Evolutionary conservation across 2,888 invertebrate species (phyloP).

Genomic region (Tuta absoluta): DNA sequence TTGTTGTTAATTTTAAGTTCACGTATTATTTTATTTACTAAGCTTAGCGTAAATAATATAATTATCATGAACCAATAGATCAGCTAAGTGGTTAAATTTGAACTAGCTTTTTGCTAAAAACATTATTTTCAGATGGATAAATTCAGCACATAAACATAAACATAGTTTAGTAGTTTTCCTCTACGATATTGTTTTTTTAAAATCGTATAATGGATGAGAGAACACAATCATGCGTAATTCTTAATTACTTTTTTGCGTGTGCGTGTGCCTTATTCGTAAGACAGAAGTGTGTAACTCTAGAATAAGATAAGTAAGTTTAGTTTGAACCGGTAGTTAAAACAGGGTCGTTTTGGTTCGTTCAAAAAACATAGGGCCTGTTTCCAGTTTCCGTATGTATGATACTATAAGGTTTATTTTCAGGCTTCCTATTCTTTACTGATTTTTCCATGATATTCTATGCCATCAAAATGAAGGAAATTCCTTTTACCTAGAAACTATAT

Average conservation of each 20-base stretch:
- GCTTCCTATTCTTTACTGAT: background rate
- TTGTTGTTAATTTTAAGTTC: constrained; percentile 37
- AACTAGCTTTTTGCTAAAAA: background rate
- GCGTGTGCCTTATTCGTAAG: constrained; percentile 41
- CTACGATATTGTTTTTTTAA: background rate
- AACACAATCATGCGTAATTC: background rate
- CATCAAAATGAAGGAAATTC: constrained; percentile 45
- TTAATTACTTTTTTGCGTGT: constrained; percentile 26
- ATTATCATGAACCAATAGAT: background rate
- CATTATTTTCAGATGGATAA: background rate
- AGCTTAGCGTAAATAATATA: constrained; percentile 10
- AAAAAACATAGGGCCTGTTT: constrained; percentile 62
- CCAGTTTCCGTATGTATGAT: constrained; percentile 34
- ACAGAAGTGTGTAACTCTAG: constrained; percentile 49
- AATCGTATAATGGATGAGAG: background rate
- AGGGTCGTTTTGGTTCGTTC: constrained; percentile 70
- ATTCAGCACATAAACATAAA: too few relatives aligned
- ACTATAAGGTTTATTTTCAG: background rate
- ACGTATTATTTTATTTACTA: constrained; percentile 34
- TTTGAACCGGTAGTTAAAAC: constrained; percentile 49
- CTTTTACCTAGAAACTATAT: constrained; percentile 65
- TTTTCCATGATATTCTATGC: background rate
- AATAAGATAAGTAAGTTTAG: constrained; percentile 49
- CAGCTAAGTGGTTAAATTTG: background rate
- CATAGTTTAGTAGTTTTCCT: background rate